A percentile compares a stretch with the other conserved stretches of the same genome.
Conservation (phyloP, 1,140 invertebrate genomes). For the Ooceraea biroi region DNA sequence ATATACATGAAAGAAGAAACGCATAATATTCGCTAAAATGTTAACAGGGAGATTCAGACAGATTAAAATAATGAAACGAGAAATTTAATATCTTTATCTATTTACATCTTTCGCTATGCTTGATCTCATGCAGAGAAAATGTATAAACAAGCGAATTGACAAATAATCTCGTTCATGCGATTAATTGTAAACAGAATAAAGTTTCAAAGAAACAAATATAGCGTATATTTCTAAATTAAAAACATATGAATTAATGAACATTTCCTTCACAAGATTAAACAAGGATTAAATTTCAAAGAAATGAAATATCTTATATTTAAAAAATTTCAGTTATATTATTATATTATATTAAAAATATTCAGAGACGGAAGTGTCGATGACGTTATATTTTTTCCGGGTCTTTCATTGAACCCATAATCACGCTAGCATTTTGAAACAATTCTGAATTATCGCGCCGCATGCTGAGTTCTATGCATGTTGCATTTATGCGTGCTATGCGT, state of each 20-base stretch:
- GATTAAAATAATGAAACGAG: conserved; percentile 49
- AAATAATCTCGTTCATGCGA: neutral
- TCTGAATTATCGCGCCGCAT: conserved; percentile 1
- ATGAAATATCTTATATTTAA: too few relatives aligned
- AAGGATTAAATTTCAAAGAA: too few relatives aligned
- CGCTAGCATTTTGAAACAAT: conserved; percentile 24
- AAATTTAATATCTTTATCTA: conserved; percentile 24
- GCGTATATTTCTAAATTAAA: neutral
- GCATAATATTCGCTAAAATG: conserved; percentile 45
- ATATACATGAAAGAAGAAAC: conserved; percentile 45
- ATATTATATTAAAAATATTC: too few relatives aligned
- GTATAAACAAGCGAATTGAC: neutral
- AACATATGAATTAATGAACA: too few relatives aligned
- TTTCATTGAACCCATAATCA: too few relatives aligned
- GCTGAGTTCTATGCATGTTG: neutral
- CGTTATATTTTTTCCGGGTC: too few relatives aligned
- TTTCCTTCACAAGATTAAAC: too few relatives aligned
- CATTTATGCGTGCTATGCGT: conserved; percentile 24
- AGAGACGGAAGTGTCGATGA: too few relatives aligned
- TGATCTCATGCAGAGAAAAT: neutral
- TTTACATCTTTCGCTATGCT: neutral
- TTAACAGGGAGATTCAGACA: conserved; percentile 3
- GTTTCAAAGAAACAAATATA: neutral
- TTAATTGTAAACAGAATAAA: neutral
- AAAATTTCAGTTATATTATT: too few relatives aligned